Evolutionary conservation across 1,140 invertebrate species (phyloP).

Genomic region (Colletes gigas): DNA sequence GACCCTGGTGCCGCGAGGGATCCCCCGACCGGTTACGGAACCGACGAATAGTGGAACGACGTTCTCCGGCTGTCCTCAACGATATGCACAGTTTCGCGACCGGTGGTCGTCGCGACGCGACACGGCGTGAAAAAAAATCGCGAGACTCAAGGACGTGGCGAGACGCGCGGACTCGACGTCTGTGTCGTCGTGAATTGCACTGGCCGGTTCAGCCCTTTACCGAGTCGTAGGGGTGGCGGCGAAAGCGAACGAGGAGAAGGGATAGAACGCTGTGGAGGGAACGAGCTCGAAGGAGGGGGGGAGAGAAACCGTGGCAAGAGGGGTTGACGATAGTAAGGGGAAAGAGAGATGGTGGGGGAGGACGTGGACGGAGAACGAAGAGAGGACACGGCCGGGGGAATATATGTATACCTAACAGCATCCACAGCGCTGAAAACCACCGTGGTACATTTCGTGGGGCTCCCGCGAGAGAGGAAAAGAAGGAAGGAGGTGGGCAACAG

Average conservation of each 20-base stretch:
- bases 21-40: too few species aligned
- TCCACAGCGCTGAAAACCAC: slow-evolving; percentile 65
- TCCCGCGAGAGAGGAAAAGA: slow-evolving; percentile 47
- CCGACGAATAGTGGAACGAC: too few species aligned
- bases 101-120: background rate
- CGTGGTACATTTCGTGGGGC: slow-evolving; percentile 62
- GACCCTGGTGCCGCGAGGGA: too few species aligned
- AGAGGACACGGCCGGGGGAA: slow-evolving; percentile 23
- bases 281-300: background rate
- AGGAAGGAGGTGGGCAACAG: slow-evolving; percentile 6
- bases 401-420: slow-evolving; percentile 57
- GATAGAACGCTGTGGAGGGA: slow-evolving; percentile 44
- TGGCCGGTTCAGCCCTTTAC: slow-evolving; percentile 68
- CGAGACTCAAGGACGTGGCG: background rate
- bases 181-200: slow-evolving; percentile 65
- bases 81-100: background rate
- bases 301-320: background rate
- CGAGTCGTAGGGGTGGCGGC: slow-evolving; percentile 58
- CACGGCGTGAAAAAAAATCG: slow-evolving; percentile 32
- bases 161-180: slow-evolving; percentile 52
- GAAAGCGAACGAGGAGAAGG: slow-evolving; percentile 45
- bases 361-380: slow-evolving; percentile 28
- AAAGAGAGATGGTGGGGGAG: slow-evolving; percentile 12
- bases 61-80: background rate
- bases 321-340: slow-evolving; percentile 14